phyloP scores from a whole-genome alignment of 92 coral and sea anemone species.

The Zoanthus solanderi region DNA sequence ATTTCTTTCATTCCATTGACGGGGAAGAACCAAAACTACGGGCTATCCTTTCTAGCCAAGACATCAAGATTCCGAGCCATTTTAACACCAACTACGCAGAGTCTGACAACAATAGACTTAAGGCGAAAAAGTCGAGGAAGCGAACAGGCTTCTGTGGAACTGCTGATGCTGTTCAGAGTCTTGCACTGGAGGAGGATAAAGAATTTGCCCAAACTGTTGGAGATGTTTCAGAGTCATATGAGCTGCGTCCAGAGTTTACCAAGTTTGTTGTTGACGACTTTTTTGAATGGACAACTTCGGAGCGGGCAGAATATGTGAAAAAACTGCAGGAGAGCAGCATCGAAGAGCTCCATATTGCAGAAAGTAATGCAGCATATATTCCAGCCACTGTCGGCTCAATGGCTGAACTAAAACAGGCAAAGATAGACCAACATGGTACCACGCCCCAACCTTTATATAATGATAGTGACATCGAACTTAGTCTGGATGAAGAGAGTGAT shows the following conservation, averaged over 20 bases:
- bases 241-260: background rate
- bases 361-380: constrained; percentile 14
- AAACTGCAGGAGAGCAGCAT: constrained; percentile 33
- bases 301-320: constrained; percentile 15
- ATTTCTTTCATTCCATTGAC: constrained; percentile 9
- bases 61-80: constrained; percentile 27
- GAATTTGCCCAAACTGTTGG: constrained; percentile 43
- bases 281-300: background rate
- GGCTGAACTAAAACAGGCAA: background rate
- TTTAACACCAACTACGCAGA: constrained; percentile 63
- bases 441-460: background rate
- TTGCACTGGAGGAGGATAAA: constrained; percentile 16
- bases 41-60: background rate
- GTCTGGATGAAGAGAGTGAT: background rate
- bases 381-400: background rate
- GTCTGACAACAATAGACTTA: constrained; percentile 46
- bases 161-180: background rate
- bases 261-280: too few relatives aligned
- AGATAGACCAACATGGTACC: background rate
- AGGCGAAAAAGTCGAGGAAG: background rate
- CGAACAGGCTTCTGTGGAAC: too few relatives aligned
- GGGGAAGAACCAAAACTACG: background rate
- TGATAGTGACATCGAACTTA: background rate
- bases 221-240: constrained; percentile 28
- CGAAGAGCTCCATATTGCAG: constrained; percentile 47